Conservation (phyloP, 64 coral and sea anemone species). For the Montipora capricornis region DNA sequence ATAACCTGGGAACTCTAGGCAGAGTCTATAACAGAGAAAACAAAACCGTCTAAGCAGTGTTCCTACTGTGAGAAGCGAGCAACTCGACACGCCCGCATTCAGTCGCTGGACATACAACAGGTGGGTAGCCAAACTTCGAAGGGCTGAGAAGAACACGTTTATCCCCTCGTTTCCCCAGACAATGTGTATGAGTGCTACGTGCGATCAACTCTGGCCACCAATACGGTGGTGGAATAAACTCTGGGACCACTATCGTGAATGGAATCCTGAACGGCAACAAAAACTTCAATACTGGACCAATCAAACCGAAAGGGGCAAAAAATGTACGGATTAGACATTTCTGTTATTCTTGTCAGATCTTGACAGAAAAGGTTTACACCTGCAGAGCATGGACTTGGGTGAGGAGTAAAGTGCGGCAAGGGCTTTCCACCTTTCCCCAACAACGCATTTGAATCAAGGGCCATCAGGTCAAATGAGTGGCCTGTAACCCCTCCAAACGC, state of each 20-base stretch:
- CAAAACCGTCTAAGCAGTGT: not conserved
- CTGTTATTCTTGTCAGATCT: not conserved
- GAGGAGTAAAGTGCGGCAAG: constrained; percentile 41
- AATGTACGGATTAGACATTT: constrained; percentile 23
- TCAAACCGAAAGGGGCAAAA: constrained; percentile 27
- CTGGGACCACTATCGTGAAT: constrained; percentile 31
- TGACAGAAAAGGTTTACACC: not conserved
- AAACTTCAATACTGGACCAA: constrained; percentile 39
- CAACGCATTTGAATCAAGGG: constrained; percentile 3
- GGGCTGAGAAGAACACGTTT: not conserved
- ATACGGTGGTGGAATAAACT: constrained; percentile 1
- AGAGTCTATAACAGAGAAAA: not conserved
- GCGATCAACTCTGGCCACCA: constrained; percentile 62
- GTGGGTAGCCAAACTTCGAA: not conserved
- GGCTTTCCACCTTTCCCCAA: not conserved
- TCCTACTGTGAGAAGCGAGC: not conserved
- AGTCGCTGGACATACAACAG: not conserved
- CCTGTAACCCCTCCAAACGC: not conserved
- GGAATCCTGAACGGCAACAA: not conserved
- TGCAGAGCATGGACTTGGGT: not conserved
- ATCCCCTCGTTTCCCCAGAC: not conserved
- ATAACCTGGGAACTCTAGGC: constrained; percentile 35
- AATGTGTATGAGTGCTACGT: not conserved
- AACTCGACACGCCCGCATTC: constrained; percentile 16
- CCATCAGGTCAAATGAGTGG: constrained; percentile 28